Evolutionary conservation across 2,888 invertebrate genomes (phyloP).

Genomic region (Encarsia formosa): DNA sequence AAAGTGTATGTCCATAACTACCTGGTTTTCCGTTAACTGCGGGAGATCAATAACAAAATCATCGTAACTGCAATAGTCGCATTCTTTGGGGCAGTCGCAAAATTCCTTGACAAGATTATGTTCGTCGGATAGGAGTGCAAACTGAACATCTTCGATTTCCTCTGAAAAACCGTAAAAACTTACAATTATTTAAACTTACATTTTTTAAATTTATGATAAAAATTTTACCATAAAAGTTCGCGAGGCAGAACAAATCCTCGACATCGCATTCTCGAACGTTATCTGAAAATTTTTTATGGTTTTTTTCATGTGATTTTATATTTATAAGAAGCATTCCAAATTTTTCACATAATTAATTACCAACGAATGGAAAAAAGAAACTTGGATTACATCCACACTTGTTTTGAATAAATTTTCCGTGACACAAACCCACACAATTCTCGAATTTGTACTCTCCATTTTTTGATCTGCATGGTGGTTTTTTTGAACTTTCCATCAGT

Average conservation of each 20-base stretch:
- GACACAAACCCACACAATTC: slow-evolving; percentile 37
- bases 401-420: slow-evolving; percentile 30
- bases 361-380: slow-evolving; percentile 26
- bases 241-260: slow-evolving; percentile 12
- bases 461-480: slow-evolving; percentile 32
- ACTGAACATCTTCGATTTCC: background rate
- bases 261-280: background rate
- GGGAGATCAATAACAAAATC: background rate
- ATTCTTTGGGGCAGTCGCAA: slow-evolving; percentile 38
- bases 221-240: too few relatives aligned
- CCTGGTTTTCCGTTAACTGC: slow-evolving; percentile 6
- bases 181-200: too few relatives aligned
- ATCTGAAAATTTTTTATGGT: background rate
- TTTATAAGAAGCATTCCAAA: background rate
- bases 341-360: background rate
- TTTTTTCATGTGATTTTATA: background rate
- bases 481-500: slow-evolving; percentile 21
- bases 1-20: slow-evolving; percentile 50
- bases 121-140: slow-evolving; percentile 18
- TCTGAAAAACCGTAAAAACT: too few relatives aligned
- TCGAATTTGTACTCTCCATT: slow-evolving; percentile 29
- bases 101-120: slow-evolving; percentile 29
- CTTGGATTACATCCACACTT: slow-evolving; percentile 39
- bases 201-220: too few relatives aligned
- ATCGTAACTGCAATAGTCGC: slow-evolving; percentile 28